These are phyloP conservation scores for Salmo trutta DNA, from an alignment of 2,797 vertebrate genomes.

Conservation along the genomic window DNA sequence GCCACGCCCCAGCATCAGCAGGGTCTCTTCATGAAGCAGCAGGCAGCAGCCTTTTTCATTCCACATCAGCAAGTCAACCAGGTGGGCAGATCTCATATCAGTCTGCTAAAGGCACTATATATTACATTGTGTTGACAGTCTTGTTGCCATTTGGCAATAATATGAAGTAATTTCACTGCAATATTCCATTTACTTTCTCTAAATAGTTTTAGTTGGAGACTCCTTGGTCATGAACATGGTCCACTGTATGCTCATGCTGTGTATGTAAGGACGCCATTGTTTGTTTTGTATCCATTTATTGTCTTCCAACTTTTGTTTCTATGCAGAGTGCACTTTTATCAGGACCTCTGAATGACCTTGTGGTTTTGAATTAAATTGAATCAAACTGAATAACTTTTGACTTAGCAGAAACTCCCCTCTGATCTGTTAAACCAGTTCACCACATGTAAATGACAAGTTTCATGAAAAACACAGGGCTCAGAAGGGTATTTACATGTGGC, in stretches of 20 bases:
- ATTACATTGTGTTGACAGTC: neutral
- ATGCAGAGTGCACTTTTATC: neutral
- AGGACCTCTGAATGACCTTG: neutral
- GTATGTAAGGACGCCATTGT: too few relatives aligned
- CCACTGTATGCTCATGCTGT: too few relatives aligned
- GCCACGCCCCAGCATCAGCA: slow-evolving; percentile 86
- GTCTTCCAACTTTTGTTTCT: neutral
- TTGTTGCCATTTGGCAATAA: neutral
- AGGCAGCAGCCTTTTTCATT: slow-evolving; percentile 65
- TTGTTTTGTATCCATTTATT: neutral
- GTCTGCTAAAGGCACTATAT: neutral
- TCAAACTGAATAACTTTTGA: neutral
- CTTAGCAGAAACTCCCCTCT: neutral
- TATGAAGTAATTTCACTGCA: neutral
- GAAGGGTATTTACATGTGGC: slow-evolving; percentile 1
- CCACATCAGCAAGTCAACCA: slow-evolving; percentile 71
- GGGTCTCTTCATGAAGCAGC: slow-evolving; percentile 87
- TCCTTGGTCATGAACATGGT: neutral
- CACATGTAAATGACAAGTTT: neutral
- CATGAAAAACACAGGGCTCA: neutral
- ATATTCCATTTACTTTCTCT: neutral
- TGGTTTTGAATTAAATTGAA: neutral
- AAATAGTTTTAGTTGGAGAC: neutral
- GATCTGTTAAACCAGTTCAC: neutral
- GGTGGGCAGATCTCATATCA: slow-evolving; percentile 54